Conservation (phyloP, 2,888 invertebrate species). For the Parelbella ahira region DNA sequence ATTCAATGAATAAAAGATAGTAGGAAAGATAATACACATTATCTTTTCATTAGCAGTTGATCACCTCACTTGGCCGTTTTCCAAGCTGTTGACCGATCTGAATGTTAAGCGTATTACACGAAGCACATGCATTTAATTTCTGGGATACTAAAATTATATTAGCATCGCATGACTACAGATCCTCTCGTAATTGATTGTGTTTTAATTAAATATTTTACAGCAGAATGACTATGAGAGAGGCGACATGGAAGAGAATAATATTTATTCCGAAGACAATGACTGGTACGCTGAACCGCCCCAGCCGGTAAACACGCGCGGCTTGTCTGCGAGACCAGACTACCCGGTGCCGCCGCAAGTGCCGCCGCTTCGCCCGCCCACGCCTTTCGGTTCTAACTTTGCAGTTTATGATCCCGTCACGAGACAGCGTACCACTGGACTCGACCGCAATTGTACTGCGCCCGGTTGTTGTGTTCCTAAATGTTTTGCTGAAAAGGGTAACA, state of each 20-base stretch:
- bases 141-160: no score
- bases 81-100: no score
- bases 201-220: no score
- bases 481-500: constrained; percentile 92
- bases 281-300: constrained; percentile 26
- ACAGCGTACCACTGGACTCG: constrained; percentile 57
- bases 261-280: constrained; percentile 33
- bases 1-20: no score
- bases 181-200: no score
- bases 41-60: no score
- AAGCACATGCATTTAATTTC: no score
- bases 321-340: constrained; percentile 44
- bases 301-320: constrained; percentile 24
- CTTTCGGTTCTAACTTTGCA: constrained; percentile 50
- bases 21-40: no score
- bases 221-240: constrained; percentile 37
- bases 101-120: no score
- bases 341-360: constrained; percentile 33
- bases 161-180: no score
- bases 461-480: constrained; percentile 91
- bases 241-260: constrained; percentile 38
- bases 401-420: constrained; percentile 61
- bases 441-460: constrained; percentile 83
- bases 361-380: constrained; percentile 30
- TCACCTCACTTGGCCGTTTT: no score